These are phyloP conservation scores for Lasioglossum oenotherae DNA, from an alignment of 2,888 invertebrate species.

Conservation along the genomic window DNA sequence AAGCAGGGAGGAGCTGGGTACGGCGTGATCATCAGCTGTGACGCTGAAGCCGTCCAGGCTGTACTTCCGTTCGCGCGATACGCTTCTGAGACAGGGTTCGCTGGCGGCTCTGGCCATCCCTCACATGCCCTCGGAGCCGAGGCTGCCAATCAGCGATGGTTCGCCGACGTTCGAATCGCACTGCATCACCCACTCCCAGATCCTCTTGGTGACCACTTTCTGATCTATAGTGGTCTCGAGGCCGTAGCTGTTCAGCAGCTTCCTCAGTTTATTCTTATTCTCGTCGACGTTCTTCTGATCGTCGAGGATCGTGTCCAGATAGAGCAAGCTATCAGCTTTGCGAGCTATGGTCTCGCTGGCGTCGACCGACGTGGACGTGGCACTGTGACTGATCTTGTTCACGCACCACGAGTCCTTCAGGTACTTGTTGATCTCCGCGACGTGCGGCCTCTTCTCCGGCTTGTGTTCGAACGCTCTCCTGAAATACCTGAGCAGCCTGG, in stretches of 20 bases:
- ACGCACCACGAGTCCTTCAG: constrained; percentile 87
- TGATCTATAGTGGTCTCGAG: constrained; percentile 88
- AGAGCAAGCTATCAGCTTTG: constrained; percentile 85
- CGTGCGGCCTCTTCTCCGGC: constrained; percentile 87
- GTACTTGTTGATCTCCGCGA: constrained; percentile 87
- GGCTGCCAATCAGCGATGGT: constrained; percentile 71
- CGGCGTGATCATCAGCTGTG: constrained; percentile 15
- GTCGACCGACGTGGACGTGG: constrained; percentile 85
- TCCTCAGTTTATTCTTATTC: constrained; percentile 85
- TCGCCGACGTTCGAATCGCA: constrained; percentile 84
- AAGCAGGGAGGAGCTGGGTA: background rate
- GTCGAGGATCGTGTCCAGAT: constrained; percentile 84
- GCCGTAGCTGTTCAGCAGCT: constrained; percentile 87
- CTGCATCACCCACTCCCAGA: constrained; percentile 89
- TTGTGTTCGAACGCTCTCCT: constrained; percentile 89
- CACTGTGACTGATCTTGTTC: constrained; percentile 84
- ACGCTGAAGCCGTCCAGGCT: constrained; percentile 65
- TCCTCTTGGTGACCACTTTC: constrained; percentile 86
- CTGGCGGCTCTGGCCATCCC: constrained; percentile 77
- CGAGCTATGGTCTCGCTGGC: constrained; percentile 78
- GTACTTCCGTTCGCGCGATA: constrained; percentile 65
- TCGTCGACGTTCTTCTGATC: constrained; percentile 86
- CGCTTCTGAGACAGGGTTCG: constrained; percentile 74
- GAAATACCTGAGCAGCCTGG: constrained; percentile 89
- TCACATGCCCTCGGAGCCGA: constrained; percentile 78